Percentiles rank a stretch among this genome's conserved stretches.
These are phyloP conservation scores for Drosophila pandora DNA, from an alignment of 1,140 invertebrate species.

Conservation along the genomic window DNA sequence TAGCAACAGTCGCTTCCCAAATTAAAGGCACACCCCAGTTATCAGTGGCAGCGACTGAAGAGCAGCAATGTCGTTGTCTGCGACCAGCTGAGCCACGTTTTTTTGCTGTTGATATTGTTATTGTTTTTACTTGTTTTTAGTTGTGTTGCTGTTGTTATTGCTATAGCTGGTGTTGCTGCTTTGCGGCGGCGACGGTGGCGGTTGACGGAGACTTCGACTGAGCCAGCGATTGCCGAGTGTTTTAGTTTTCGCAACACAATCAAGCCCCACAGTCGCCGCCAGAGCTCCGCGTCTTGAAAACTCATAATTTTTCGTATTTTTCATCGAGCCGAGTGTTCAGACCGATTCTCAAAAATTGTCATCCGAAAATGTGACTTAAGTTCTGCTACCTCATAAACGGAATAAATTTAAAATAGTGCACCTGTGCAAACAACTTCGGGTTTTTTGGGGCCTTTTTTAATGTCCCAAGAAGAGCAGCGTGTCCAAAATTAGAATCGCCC, in stretches of 20 bases:
- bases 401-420: conserved; percentile 32
- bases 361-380: conserved; percentile 57
- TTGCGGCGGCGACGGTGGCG: conserved; percentile 20
- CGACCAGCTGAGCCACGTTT: conserved; percentile 46
- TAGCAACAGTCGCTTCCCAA: conserved; percentile 29
- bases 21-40: background rate
- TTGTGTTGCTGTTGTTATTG: background rate
- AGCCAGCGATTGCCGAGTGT: conserved; percentile 47
- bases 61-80: conserved; percentile 13
- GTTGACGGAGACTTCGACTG: conserved; percentile 41
- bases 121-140: conserved; percentile 14
- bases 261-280: conserved; percentile 70
- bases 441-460: conserved; percentile 21
- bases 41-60: conserved; percentile 12
- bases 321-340: conserved; percentile 26
- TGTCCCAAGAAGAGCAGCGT: conserved; percentile 34
- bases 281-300: background rate
- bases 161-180: conserved; percentile 7
- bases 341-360: conserved; percentile 1
- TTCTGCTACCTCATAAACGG: conserved; percentile 2
- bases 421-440: conserved; percentile 18
- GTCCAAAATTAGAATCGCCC: conserved; percentile 63
- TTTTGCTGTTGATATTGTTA: conserved; percentile 39
- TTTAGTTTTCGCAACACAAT: conserved; percentile 78
- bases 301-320: conserved; percentile 5